Conservation (phyloP, 2,888 invertebrate genomes). For the Diploptera punctata region DNA sequence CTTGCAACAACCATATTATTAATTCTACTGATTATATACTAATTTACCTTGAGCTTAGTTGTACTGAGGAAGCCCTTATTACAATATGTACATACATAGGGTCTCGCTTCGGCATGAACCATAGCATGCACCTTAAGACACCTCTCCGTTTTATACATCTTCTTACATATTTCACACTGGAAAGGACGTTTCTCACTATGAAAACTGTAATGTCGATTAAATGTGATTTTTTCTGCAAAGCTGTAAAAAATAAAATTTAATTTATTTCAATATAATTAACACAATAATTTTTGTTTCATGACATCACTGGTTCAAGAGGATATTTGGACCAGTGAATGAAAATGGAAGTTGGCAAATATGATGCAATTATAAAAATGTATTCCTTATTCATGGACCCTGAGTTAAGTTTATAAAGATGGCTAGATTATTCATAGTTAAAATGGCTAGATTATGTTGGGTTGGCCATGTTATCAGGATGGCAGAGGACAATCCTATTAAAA, state of each 20-base stretch:
- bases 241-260: conserved; percentile 47
- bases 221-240: conserved; percentile 56
- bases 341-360: no score
- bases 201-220: conserved; percentile 55
- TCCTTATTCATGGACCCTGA: no score
- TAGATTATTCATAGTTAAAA: no score
- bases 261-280: no score
- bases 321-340: no score
- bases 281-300: not conserved
- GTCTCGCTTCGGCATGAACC: conserved; percentile 61
- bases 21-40: no score
- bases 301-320: not conserved
- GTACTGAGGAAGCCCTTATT: conserved; percentile 64
- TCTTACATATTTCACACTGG: conserved; percentile 60
- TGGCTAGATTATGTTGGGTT: no score
- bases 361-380: no score
- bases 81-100: conserved; percentile 62
- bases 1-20: no score
- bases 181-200: conserved; percentile 55
- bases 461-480: no score
- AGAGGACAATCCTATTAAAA: no score
- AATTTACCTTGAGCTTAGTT: conserved; percentile 60
- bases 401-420: no score
- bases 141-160: conserved; percentile 63
- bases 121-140: conserved; percentile 63